Base-by-base conservation (phyloP, 2,113 vertebrate species). In the Rhombomys opimus region DNA sequence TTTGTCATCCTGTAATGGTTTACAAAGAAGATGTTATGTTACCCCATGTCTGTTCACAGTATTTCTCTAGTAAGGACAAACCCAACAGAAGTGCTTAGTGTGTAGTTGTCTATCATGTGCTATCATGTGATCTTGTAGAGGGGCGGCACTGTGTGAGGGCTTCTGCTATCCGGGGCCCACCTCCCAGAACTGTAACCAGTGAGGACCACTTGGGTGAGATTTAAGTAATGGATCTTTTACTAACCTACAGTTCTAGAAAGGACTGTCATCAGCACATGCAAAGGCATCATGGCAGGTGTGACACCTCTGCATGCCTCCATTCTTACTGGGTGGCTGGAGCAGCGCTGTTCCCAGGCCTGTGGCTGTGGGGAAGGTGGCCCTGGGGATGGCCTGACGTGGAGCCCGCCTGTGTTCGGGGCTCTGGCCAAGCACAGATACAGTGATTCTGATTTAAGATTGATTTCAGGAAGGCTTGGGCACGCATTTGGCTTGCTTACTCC, bases 171-270 rank as follows among this genome's bases (percentile, higher is more conserved):
- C 65, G 14, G 0, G 86, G 57, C 67, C 82, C 10, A 5, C 73
- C 78, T 94, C 57, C n/a, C 11, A 11, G 59, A 50, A 75, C 30
- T 46, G 23, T 52, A 57, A 84, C 25, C 25, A 15, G 1, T 63
- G 63, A 89, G 84, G 23, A 76, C 46, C 75, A 7, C 18, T 2
- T 14, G 15, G 80, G 18, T 91, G 27, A 90, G 35, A 38, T 65
- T 90, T 46, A 41, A 50, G 25, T 86, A 59, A 41, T 1, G 0
- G 46, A 9, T n/a, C 61, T 22, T 52, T 67, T 18, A 5, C 93
- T 92, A 76, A 70, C 38, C 68, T 61, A 38, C 73, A 90, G 73
- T 91, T 94, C 59, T 81, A 65, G 78, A 78, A 89, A 90, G 68
- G 65, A 50, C 52, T 9, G 27, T 52, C 30, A 41, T 41, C 7